A percentile compares a stretch with the other conserved stretches of the same genome.
phyloP scores from a whole-genome alignment of 2,113 vertebrate species.

The Aplodontia rufa region DNA sequence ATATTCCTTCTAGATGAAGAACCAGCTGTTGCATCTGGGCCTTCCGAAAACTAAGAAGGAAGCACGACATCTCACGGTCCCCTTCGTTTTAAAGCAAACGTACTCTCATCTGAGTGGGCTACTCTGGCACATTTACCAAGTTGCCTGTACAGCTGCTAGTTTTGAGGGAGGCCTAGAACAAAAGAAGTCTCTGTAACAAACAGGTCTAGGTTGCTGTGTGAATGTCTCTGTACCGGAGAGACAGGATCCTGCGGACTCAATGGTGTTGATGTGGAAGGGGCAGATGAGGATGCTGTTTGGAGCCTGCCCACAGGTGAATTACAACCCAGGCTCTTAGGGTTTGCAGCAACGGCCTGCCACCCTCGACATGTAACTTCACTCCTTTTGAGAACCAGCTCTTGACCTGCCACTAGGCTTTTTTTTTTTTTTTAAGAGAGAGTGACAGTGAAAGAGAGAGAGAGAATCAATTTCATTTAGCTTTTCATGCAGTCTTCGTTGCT shows the following conservation, averaged over 20 bases:
- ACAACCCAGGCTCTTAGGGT: background rate
- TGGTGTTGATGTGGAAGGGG: background rate
- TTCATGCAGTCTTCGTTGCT: too few species aligned
- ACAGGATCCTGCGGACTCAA: background rate
- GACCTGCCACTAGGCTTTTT: background rate
- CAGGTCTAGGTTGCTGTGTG: background rate
- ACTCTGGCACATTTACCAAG: background rate
- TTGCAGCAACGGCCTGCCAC: background rate
- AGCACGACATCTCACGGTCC: too few species aligned
- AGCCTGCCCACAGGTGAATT: background rate
- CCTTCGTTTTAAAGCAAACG: background rate
- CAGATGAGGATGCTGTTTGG: background rate
- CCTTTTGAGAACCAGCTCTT: background rate
- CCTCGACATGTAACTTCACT: background rate
- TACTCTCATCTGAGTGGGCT: background rate
- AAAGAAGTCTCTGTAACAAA: background rate
- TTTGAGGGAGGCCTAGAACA: background rate
- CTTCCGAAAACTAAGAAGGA: background rate
- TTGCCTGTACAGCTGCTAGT: background rate
- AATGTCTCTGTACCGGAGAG: background rate
- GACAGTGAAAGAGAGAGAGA: too few species aligned
- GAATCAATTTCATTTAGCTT: too few species aligned
- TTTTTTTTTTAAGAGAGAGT: too few species aligned
- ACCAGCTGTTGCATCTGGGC: background rate
- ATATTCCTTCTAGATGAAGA: background rate